Evolutionary conservation across 2,888 invertebrate genomes (phyloP), one percentile per base, ranked within the genome.

Genomic region (Zygaena filipendulae): DNA sequence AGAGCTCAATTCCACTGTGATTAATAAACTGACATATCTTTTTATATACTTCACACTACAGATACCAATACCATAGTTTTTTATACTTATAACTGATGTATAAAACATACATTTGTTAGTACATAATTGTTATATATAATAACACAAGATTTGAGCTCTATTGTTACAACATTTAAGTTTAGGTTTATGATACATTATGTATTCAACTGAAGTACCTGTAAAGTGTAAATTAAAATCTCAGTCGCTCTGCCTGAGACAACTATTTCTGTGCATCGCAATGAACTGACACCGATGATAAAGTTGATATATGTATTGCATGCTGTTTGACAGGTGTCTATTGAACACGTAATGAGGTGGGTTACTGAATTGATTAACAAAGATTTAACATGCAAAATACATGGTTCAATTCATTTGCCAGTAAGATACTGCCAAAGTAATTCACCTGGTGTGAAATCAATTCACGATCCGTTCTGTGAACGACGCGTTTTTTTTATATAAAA

Each of bases 401-500:
- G 54, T 58, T 67, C 50, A 16, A 4, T 16, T 57, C 45, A 50
- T 61, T 61, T 59, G 62, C 74, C 74, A 74, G 71, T 72, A 63
- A 56, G 43, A 49, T 72, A 74, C 79, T 77, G 75, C 79, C 77
- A 77, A 77, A 79, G 75, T 69, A 56, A 69, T 74, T 74, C 74
- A 74, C 74, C 43, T 38, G 30, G 57, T 50, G 74, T 77, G 72
- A 70, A 68, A 57, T 62, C 68, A 63, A 63, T 71, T 67, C 70
- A 66, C 63, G 32, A 66, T 74, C 70, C 75, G 75, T 77, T 77
- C 77, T 72, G 72, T 77, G 79, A 77, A 79, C 75, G 77, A 70
- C 55, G 74, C 70, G 61, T 56, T 59, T 59, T 56, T 59, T 59
- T 56, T 45, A 57, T 60, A 36, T 38, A 53, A 70, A 69, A 74